Evolutionary conservation across 2,888 invertebrate genomes (phyloP), one percentile per base, ranked within the genome.

Genomic region (Limnephilus auricula): DNA sequence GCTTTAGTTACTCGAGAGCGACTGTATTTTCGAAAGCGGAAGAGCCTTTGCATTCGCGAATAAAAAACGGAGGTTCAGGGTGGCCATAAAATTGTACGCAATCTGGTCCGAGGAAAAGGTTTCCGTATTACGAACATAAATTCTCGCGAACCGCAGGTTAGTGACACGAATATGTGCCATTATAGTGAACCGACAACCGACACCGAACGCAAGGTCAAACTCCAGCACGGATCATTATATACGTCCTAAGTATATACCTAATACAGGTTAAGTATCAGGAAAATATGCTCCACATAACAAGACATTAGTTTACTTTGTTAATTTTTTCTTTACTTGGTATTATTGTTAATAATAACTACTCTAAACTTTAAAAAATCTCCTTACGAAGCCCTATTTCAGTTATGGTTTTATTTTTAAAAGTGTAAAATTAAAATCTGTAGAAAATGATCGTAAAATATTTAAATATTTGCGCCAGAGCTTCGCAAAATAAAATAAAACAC

Each of bases 101-200:
- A 37, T 84, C 32, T 84, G n/a, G 12, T n/a, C 9, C n/a, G 40
- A n/a, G 84, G 40, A 85, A 32, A 80, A 85, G 30, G 84, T 85
- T 85, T 85, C 25, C 32, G 84, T 85, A 85, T 85, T 40, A n/a
- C 84, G 84, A 10, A 85, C 40, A 85, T 40, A 85, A 37, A 85
- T 85, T 84, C 25, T 30, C 40, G n/a, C 84, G 84, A n/a, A 40
- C 84, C 40, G 84, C 84, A 85, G 84, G 84, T 37, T 30, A 25
- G 40, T 30, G 84, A 40, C 40, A 85, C 84, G 40, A 85, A 85
- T 40, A 40, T 85, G 84, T 40, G 84, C 84, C 45, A 37, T 37
- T 85, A 40, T 15, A 37, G 37, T 85, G 45, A n/a, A 65, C 25
- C 45, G 37, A 40, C 84, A n/a, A 50, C 25, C 45, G 37, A 40